Percentiles rank a stretch among this genome's conserved stretches.
These are phyloP conservation scores for Athripsodes cinereus DNA, from an alignment of 2,888 invertebrate species.

Conservation along the genomic window DNA sequence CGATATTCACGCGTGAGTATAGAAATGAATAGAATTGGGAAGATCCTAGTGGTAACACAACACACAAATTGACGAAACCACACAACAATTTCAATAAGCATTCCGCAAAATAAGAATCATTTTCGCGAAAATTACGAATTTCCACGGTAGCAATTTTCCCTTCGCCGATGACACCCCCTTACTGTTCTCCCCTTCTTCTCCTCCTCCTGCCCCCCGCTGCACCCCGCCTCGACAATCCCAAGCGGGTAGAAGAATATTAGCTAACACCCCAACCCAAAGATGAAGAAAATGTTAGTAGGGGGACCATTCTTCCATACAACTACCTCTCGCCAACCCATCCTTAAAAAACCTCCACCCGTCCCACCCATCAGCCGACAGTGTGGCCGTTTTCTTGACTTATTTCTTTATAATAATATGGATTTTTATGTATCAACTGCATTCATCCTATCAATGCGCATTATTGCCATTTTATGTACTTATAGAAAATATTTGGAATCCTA, in stretches of 20 bases:
- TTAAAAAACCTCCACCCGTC: constrained; percentile 25
- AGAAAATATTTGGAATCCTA: no score
- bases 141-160: constrained; percentile 26
- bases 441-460: no score
- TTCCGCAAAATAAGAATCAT: constrained; percentile 24
- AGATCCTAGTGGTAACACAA: constrained; percentile 5
- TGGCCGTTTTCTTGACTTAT: constrained; percentile 20
- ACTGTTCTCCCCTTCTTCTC: constrained; percentile 40
- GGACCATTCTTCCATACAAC: background rate
- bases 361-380: constrained; percentile 21
- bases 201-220: constrained; percentile 37
- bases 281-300: background rate
- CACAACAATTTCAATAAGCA: constrained; percentile 26
- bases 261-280: constrained; percentile 6
- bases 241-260: constrained; percentile 24
- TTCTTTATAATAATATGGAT: background rate
- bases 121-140: constrained; percentile 27
- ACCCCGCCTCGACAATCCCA: constrained; percentile 40
- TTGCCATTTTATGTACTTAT: no score
- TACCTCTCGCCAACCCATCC: constrained; percentile 18
- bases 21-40: no score
- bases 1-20: no score
- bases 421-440: background rate
- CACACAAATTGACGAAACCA: constrained; percentile 22
- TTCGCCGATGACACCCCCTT: constrained; percentile 31